Evolutionary conservation across 2,797 vertebrate species (phyloP), one percentile per base, ranked within the genome.

Genomic region (Thunnus albacares): DNA sequence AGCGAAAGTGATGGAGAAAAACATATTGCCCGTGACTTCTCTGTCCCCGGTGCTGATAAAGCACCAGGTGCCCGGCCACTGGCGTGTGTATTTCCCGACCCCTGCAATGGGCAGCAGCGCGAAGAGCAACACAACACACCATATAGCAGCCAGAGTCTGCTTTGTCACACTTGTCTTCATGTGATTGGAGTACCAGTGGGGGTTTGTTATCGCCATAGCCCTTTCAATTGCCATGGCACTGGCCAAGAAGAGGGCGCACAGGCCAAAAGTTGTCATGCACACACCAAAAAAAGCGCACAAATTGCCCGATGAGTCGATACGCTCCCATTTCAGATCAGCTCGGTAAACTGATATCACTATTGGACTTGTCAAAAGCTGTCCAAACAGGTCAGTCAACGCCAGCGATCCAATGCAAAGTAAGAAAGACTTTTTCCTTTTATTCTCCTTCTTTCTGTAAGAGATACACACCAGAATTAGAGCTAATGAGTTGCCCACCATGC

Each of bases 51-150:
- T 95, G 93, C 95, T 95, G 87, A 99, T 98, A 78, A 99, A 99
- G 90, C 98, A 99, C 98, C 98, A 99, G 0, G 97, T 99, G 6
- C 97, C 98, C 0, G 98, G 98, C 98, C 98, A 99, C 93, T 99
- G 98, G 18, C 94, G 78, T 0, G 94, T 93, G 90, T 99, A 99
- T 13, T 93, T 84, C 5, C 98, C 98, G 24, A 98, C 93, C 0
- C 98, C 97, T 1, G 90, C 72, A 4, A 98, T 12, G 2, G 98
- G 98, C 92, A 99, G 63, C 66, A 98, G 92, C n/a, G 98, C 96
- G 57, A 99, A 97, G 30, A 95, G 77, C 0, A 97, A 61, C 65
- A 96, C 95, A 0, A 96, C 90, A 33, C 95, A 89, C 96, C 97
- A 97, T 59, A 98, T 96, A 68, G 93, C 80, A 1, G 94, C 90